Evolutionary conservation across 2,888 invertebrate genomes (phyloP), one percentile per base, ranked within the genome.

Genomic region (Oxycera nigricornis): DNA sequence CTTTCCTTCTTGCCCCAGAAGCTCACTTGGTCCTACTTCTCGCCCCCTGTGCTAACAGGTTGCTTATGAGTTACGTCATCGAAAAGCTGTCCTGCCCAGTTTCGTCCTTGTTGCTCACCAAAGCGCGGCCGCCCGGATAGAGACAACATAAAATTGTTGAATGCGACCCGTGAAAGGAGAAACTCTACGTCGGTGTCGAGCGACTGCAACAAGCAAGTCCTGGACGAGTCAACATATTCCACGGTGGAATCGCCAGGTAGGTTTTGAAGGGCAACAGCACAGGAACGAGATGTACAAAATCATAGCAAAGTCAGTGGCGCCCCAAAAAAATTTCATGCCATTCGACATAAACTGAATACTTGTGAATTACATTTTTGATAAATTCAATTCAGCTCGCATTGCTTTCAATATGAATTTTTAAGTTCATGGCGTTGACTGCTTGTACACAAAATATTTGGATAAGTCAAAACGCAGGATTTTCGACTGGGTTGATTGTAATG

Each of bases 41-140:
- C 70, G 52, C 52, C 24, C 70, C 22, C 52, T 22, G 22, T 70
- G 70, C 55, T 70, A 70, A 70, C 70, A 70, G 70, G 70, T 70
- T 70, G 70, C n/a, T 41, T 31, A 22, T 55, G 31, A 11, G 1
- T 17, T 9, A 52, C 52, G 52, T 52, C 52, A 52, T 52, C 35
- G 31, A 70, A 70, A 70, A 70, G 70, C 70, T 70, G 22, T 11
- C 24, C 67, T 9, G 26, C 26, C 22, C 52, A 22, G 24, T 55
- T 17, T 55, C 55, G 55, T 55, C 55, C 55, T 55, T 55, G 20
- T 55, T 24, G 24, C 24, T 14, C 6, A 22, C 22, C n/a, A 14
- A 2, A 22, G 26, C 30, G 11, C 31, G 31, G 52, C 22, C 14
- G 41, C 20, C 14, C 30, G 55, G n/a, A 70, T n/a, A 14, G 22